Evolutionary conservation across 2,113 vertebrate genomes (phyloP), one percentile per base, ranked within the genome.

Genomic region (Podarcis raffonei): DNA sequence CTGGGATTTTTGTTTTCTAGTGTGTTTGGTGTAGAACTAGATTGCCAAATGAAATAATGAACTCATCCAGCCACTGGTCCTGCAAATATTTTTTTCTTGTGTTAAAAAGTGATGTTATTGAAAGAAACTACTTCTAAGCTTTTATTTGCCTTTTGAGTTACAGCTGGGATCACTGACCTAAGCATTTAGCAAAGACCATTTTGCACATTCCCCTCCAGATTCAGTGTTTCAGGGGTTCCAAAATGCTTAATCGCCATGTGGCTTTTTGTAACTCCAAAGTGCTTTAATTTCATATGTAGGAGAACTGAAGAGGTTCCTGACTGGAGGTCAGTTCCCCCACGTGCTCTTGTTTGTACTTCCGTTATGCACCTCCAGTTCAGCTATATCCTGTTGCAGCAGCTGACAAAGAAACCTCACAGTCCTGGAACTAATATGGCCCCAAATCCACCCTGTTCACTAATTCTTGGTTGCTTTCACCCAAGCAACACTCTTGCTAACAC

Each of bases 1-100:
- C 23, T 1, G 25, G 87, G 2, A 69, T 80, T 83, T 83, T 48
- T 92, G 59, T 84, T 27, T 90, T 89, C 66, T 69, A 90, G 11
- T 42, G 9, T 83, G 79, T 90, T 69, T 92, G 85, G 80, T 37
- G 79, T n/a, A 85, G 79, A 94, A 92, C 69, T 83, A 87, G 20
- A 89, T 66, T 90, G 85, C 78, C 86, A 84, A 59, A 81, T 90
- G 81, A 87, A 53, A 89, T 91, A 83, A 84, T 71, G 82, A 85
- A 89, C 42, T 48, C 42, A 48, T 11, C 42, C 42, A 83, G 39
- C 71, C 59, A 87, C 75, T 16, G 27, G 76, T 62, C 85, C 0
- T 90, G 84, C 53, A 57, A 7, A 69, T 22, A 62, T 83, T 89
- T 71, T 71, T 57, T 79, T 59, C 59, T 68, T 86, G 6, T 78